Percentiles rank a stretch among this genome's conserved stretches.
Evolutionary conservation across 2,888 invertebrate genomes (phyloP).

Genomic region (Lasioglossum marginatum): DNA sequence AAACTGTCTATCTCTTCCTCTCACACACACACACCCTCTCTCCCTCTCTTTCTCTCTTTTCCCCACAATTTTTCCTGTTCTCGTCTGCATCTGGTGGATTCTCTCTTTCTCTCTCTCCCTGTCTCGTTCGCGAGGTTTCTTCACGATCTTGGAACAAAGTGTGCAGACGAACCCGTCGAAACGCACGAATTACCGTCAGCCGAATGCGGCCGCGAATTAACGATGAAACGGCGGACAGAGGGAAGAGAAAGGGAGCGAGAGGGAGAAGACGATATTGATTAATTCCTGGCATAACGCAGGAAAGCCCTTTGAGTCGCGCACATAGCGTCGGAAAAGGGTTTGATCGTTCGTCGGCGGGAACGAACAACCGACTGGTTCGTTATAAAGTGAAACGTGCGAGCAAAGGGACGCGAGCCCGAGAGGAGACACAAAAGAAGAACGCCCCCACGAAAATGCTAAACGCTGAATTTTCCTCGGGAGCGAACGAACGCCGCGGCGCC

Average conservation of each 20-base stretch:
- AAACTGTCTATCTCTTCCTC: neutral
- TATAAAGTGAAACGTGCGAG: conserved; percentile 43
- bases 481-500: too few relatives aligned
- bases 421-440: neutral
- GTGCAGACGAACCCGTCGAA: conserved; percentile 45
- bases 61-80: neutral
- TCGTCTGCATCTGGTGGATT: neutral
- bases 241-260: neutral
- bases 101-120: conserved; percentile 11
- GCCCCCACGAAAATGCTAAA: conserved; percentile 39
- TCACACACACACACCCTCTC: neutral
- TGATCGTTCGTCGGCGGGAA: conserved; percentile 38
- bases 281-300: conserved; percentile 42
- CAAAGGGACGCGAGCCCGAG: conserved; percentile 12
- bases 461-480: conserved; percentile 3
- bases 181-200: conserved; percentile 47
- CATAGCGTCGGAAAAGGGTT: conserved; percentile 23
- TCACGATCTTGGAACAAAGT: conserved; percentile 42
- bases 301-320: conserved; percentile 43
- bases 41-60: neutral
- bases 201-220: conserved; percentile 48
- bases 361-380: conserved; percentile 37
- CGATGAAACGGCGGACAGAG: conserved; percentile 17
- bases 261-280: conserved; percentile 53
- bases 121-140: conserved; percentile 1